Evolutionary conservation across 2,113 vertebrate genomes (phyloP), one percentile per base, ranked within the genome.

Genomic region (Pluvianellus socialis): DNA sequence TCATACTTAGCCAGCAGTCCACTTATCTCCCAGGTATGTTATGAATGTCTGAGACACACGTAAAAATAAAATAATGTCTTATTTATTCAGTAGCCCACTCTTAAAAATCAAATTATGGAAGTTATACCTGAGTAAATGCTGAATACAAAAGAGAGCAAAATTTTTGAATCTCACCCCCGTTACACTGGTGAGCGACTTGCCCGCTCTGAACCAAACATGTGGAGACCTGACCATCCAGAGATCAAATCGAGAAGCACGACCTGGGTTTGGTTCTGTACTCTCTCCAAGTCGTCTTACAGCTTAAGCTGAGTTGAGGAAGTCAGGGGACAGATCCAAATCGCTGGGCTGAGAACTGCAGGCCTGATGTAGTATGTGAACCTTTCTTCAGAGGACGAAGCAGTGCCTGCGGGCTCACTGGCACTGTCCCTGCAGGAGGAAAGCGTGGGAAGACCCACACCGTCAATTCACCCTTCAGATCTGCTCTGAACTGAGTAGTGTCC

Each of bases 31-130:
- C 27, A 81, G 14, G 47, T 50, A 77, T 15, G n/a, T 76, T 24
- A 50, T 50, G 49, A 23, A 55, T 44, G 68, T 91, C 94, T 96
- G 90, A 92, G 49, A 40, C 40, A 80, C 9, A 73, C 83, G 66
- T 72, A 72, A 81, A 95, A 85, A n/a, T 63, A 87, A 89, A 71
- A 67, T 11, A 1, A 86, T 65, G 8, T 66, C 84, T 92, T 89
- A 58, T 95, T 92, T 88, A 91, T 85, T 80, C 19, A 70, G 24
- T 49, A 86, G 18, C 72, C 45, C 45, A 76, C 59, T 56, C 23
- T 82, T 88, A 26, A 56, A 77, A 83, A 33, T 71, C 38, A 79
- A 75, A 59, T 68, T 38, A 53, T 35, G 11, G 33, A 62, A 70
- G 17, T 68, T 76, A 24, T 30, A 61, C 27, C 24, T 14, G 27